Percentiles rank a stretch among this genome's conserved stretches.
phyloP scores from a whole-genome alignment of 2,797 vertebrate genomes.

The Staurois parvus region DNA sequence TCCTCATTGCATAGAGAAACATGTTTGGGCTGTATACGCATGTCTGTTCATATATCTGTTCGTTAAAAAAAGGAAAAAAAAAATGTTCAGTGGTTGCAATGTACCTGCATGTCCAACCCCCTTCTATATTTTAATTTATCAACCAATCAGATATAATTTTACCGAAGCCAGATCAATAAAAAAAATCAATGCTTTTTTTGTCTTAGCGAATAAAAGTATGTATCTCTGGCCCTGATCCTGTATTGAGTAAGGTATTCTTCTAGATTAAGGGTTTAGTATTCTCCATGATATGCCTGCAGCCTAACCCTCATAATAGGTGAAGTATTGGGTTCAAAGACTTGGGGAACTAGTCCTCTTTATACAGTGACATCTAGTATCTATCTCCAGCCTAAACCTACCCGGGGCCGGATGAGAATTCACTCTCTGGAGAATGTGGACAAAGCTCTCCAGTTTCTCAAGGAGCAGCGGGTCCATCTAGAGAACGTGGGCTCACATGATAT shows the following conservation, averaged over 20 bases:
- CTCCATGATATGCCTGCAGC: not conserved
- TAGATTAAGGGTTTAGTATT: not conserved
- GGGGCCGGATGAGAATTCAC: conserved; percentile 93
- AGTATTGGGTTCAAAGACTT: not conserved
- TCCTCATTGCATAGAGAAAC: no score
- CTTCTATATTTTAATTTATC: no score
- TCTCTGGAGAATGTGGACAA: conserved; percentile 95
- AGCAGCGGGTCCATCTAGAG: conserved; percentile 93
- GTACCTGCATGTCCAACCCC: not conserved
- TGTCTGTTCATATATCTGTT: not conserved
- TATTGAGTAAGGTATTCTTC: not conserved
- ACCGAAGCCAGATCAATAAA: not conserved
- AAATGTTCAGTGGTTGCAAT: no score
- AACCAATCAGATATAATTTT: not conserved
- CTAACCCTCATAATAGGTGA: not conserved
- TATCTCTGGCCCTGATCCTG: no score
- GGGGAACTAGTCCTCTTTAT: not conserved
- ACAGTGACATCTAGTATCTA: not conserved
- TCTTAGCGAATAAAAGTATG: no score
- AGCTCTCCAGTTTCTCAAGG: conserved; percentile 92
- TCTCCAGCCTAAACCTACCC: conserved; percentile 86
- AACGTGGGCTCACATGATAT: conserved; percentile 96
- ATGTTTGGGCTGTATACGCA: no score
- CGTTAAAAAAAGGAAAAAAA: not conserved
- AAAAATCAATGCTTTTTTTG: no score